Base-by-base conservation (phyloP, 2,113 vertebrate species). In the Barnardius zonarius region DNA sequence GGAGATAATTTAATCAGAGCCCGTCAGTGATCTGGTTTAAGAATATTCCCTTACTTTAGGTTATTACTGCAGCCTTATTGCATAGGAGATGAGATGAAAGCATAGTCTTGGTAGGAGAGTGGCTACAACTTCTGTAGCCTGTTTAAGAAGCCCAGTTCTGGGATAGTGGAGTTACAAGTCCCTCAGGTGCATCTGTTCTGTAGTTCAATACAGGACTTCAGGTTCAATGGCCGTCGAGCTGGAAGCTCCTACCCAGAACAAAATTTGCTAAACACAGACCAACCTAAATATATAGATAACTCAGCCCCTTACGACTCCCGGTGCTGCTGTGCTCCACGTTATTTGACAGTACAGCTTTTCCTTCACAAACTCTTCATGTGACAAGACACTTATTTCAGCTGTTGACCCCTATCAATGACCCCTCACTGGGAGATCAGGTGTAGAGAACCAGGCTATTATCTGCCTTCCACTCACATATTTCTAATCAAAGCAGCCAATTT, bases 401-500 rank as follows among this genome's bases (percentile, higher is more conserved):
- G 87, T 97, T 97, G 97, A 97, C 97, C 96, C 74, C 72, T 85
- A 68, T 97, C 95, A 91, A 23, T 97, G 96, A 97, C 96, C 95
- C 66, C 89, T 96, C 90, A 64, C 93, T 96, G 93, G 91, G 95
- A 96, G 95, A 97, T 96, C 96, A 97, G 95, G 69, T 97, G 87
- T 96, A 93, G 84, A 97, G 92, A 95, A 74, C 80, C 75, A 96
- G 80, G 88, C 96, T 97, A 96, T 97, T 97, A 96, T 97, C 87
- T 96, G 54, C 66, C 80, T 97, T 96, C 88, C 89, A 96, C 86
- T 97, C 61, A 55, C 87, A 90, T 24, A 69, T 95, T 93, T 92
- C 94, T 97, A 96, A 96, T 97, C 95, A 97, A 96, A 97, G 96
- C 92, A 84, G 85, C 92, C 93, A 92, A 92, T 97, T 97, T 96